Percentiles rank a stretch among this genome's conserved stretches.
Conservation (phyloP, 2,113 vertebrate species). For the Channa maculata region DNA sequence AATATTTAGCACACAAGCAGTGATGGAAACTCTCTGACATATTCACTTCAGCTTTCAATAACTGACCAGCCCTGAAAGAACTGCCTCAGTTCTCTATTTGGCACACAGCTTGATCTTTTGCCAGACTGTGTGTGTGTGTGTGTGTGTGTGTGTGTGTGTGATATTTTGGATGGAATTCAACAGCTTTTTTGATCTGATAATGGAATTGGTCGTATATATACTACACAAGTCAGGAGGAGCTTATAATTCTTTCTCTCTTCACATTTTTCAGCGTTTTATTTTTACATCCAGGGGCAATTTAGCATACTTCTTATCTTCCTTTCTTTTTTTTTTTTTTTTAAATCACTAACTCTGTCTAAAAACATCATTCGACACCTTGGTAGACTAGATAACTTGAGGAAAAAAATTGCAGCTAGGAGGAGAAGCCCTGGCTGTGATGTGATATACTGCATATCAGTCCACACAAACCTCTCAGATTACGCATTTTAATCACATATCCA, state of each 20-base stretch:
- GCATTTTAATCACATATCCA: constrained; percentile 75
- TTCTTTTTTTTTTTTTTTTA: neutral
- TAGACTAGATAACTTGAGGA: constrained; percentile 10
- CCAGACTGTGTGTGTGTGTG: constrained; percentile 30
- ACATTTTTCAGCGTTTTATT: constrained; percentile 2
- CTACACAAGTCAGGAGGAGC: constrained; percentile 15
- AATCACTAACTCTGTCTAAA: neutral
- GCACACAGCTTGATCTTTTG: constrained; percentile 50
- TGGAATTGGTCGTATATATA: constrained; percentile 20
- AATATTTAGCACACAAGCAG: constrained; percentile 13
- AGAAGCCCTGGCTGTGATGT: constrained; percentile 40
- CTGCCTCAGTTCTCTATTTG: constrained; percentile 27
- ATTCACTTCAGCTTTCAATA: constrained; percentile 14
- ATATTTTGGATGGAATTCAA: constrained; percentile 46
- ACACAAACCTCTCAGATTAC: constrained; percentile 69
- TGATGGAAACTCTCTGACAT: neutral
- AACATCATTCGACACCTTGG: constrained; percentile 19
- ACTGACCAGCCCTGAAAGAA: neutral
- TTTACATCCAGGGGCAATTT: neutral
- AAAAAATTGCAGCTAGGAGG: constrained; percentile 36
- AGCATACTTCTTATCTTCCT: neutral
- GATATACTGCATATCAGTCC: constrained; percentile 62
- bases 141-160: constrained; percentile 2
- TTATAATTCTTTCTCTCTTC: constrained; percentile 26
- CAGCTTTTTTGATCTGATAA: constrained; percentile 45